A percentile compares a stretch with the other conserved stretches of the same genome.
These are phyloP conservation scores for Rhimphoctona megacephalus DNA, from an alignment of 2,888 invertebrate genomes.

Conservation along the genomic window DNA sequence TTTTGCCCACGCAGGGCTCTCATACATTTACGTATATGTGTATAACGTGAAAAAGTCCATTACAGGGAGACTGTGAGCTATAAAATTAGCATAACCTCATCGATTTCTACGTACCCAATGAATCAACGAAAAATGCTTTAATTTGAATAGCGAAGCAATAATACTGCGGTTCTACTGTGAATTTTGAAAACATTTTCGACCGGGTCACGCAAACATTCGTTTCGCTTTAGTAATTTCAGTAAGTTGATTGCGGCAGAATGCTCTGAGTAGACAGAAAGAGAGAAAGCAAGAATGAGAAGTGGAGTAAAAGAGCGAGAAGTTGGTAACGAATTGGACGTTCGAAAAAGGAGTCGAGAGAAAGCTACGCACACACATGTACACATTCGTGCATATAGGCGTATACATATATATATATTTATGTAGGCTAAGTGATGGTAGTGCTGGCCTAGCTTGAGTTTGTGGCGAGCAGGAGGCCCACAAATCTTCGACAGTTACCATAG, in stretches of 20 bases:
- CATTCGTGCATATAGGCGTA: not conserved
- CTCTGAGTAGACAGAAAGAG: not conserved
- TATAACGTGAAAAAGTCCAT: conserved; percentile 18
- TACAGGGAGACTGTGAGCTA: conserved; percentile 15
- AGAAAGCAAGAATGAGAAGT: conserved; percentile 10
- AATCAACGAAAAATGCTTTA: conserved; percentile 54
- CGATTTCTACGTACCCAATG: conserved; percentile 36
- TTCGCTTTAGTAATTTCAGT: conserved; percentile 54
- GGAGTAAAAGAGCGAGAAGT: conserved; percentile 50
- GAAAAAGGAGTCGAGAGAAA: conserved; percentile 65
- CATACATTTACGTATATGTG: not conserved
- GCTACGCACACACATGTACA: conserved; percentile 8
- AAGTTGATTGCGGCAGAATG: conserved; percentile 28
- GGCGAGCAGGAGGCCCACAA: conserved; percentile 74
- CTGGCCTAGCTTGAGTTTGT: conserved; percentile 48
- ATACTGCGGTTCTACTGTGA: conserved; percentile 2
- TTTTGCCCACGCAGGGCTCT: not conserved
- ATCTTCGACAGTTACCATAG: conserved; percentile 76
- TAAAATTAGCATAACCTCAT: conserved; percentile 57
- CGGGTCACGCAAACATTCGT: conserved; percentile 61
- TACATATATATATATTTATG: not conserved
- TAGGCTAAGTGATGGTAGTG: conserved; percentile 13
- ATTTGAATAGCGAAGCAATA: conserved; percentile 54
- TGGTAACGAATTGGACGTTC: conserved; percentile 71
- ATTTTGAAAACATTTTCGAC: conserved; percentile 46